Percentiles rank a stretch among this genome's conserved stretches.
Conservation (phyloP, 2,888 invertebrate genomes). For the Plemyria rubiginata region DNA sequence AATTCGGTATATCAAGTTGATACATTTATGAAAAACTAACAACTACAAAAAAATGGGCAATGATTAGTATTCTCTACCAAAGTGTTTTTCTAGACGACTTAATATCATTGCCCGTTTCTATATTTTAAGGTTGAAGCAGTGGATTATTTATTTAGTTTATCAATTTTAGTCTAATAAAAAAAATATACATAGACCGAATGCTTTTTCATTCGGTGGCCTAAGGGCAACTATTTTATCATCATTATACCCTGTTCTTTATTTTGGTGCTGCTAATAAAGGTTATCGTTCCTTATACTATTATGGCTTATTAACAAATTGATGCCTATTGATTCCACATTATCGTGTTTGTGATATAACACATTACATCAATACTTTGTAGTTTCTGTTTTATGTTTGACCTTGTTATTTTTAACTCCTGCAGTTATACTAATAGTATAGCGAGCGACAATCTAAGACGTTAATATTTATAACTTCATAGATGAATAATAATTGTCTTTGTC, state of each 20-base stretch:
- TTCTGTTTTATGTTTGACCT: not conserved
- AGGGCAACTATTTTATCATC: constrained; percentile 15
- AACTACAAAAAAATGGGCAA: too few relatives aligned
- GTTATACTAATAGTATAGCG: not conserved
- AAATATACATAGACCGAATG: constrained; percentile 21
- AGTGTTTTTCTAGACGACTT: constrained; percentile 1
- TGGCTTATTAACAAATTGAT: constrained; percentile 9
- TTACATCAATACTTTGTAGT: not conserved
- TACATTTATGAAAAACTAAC: too few relatives aligned
- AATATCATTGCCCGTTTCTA: constrained; percentile 7
- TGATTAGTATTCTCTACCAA: constrained; percentile 3
- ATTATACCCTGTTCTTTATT: constrained; percentile 31
- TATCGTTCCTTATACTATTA: constrained; percentile 10
- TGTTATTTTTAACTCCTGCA: too few relatives aligned
- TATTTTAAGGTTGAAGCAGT: constrained; percentile 1
- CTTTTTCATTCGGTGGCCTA: constrained; percentile 23
- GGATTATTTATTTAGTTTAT: constrained; percentile 28
- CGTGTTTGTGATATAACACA: constrained; percentile 15
- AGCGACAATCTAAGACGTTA: constrained; percentile 9
- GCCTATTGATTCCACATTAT: not conserved
- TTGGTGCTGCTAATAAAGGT: constrained; percentile 35
- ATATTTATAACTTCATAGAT: constrained; percentile 28
- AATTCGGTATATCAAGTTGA: too few relatives aligned
- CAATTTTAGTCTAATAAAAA: constrained; percentile 16
- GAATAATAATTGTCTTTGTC: constrained; percentile 26